Evolutionary conservation across 2,113 vertebrate species (phyloP), one percentile per base, ranked within the genome.

Genomic region (Acrocephalus arundinaceus): DNA sequence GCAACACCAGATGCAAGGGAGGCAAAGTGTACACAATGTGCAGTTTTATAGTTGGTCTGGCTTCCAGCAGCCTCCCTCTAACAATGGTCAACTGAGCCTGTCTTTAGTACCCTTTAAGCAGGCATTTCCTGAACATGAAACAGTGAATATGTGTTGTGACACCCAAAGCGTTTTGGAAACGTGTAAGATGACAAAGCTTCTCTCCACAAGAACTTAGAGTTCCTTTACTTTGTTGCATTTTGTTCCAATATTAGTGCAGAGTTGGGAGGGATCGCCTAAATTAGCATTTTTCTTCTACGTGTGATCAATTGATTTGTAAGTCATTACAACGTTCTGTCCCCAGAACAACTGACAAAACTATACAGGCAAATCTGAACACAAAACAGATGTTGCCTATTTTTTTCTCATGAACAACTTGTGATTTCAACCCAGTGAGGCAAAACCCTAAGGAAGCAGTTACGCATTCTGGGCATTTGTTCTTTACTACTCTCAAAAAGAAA

Each of bases 1-100:
- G 93, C 75, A 92, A 65, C 76, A 63, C 82, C 93, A 96, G 92
- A 93, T 78, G 75, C 61, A 85, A 76, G 65, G 73, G 72, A 90
- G 87, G 65, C 68, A 80, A 49, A 77, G 71, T 1, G 20, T n/a
- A 93, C 85, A 89, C 81, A 82, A 93, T 78, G 67, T 58, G 58
- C 78, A 48, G 63, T 71, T 95, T 73, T 83, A 62, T n/a, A 87
- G 74, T 11, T 35, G 63, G 31, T 55, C 55, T 93, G 75, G 85
- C 57, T 80, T 91, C 85, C 93, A 96, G 85, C 85, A 93, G 15
- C 63, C 41, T 89, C 87, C 24, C 4, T 13, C 55, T 78, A 91
- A 94, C 94, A 95, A 89, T 73, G 87, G 74, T 66, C 85, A 66
- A 5, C 77, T 55, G 28, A 76, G 90, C 55, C 72, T 54, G 46